These are phyloP conservation scores for Monarcha castaneiventris DNA, from an alignment of 2,113 vertebrate species.

Conservation along the genomic window DNA sequence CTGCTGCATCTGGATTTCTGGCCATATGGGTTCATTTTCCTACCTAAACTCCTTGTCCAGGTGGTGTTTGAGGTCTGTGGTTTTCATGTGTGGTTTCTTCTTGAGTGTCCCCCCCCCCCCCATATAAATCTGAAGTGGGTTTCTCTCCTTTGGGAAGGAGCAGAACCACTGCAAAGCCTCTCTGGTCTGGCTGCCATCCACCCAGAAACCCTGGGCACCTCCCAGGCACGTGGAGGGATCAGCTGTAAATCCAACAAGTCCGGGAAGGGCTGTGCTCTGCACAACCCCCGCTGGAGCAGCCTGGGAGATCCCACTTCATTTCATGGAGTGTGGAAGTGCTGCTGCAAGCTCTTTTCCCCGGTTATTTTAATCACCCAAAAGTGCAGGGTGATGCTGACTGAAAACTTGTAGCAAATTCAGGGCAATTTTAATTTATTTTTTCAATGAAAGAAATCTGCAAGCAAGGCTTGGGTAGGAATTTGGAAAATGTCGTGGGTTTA, in stretches of 20 bases:
- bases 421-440: neutral
- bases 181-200: neutral
- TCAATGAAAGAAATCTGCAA: neutral
- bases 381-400: neutral
- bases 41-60: neutral
- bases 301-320: neutral
- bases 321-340: rapidly evolving
- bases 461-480: neutral
- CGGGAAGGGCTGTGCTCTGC: neutral
- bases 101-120: rapidly evolving
- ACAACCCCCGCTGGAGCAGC: rapidly evolving
- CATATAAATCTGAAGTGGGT: neutral
- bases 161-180: neutral
- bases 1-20: neutral
- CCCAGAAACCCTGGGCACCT: neutral
- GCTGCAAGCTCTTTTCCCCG: neutral
- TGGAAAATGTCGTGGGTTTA: neutral
- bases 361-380: neutral
- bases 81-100: neutral
- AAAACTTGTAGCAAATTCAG: neutral
- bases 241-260: neutral
- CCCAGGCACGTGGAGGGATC: neutral
- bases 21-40: neutral
- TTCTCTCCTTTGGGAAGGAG: neutral
- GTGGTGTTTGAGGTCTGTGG: neutral